phyloP scores from a whole-genome alignment of 2,888 invertebrate species.

The Atethmia centrago region DNA sequence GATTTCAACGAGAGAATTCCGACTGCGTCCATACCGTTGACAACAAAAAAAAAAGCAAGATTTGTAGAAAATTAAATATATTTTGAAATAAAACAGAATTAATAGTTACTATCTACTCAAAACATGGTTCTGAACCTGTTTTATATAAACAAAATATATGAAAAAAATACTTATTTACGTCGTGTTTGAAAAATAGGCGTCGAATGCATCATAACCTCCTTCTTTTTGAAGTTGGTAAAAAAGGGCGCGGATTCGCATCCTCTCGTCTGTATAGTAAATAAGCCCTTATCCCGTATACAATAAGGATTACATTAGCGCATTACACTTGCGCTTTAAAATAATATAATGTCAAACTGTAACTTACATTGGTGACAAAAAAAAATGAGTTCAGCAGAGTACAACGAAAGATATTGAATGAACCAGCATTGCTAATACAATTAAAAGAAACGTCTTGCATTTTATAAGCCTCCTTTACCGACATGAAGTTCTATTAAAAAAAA shows the following conservation, averaged over 20 bases:
- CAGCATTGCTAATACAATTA: slow-evolving; percentile 39
- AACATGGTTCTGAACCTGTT: slow-evolving; percentile 31
- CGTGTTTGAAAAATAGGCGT: slow-evolving; percentile 19
- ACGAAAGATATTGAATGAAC: slow-evolving; percentile 30
- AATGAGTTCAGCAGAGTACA: slow-evolving; percentile 48
- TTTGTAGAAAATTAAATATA: slow-evolving; percentile 54
- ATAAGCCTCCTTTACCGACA: neutral
- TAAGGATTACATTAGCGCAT: slow-evolving; percentile 60
- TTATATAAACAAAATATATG: slow-evolving; percentile 45
- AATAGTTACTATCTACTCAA: slow-evolving; percentile 47
- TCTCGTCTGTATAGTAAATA: slow-evolving; percentile 54
- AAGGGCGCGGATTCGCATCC: slow-evolving; percentile 46
- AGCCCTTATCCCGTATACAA: slow-evolving; percentile 59
- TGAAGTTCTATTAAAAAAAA: neutral
- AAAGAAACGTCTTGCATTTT: neutral
- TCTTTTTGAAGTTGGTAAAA: slow-evolving; percentile 26
- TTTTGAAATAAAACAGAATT: slow-evolving; percentile 49
- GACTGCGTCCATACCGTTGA: slow-evolving; percentile 12
- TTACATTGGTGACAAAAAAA: slow-evolving; percentile 41
- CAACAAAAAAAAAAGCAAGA: slow-evolving; percentile 38
- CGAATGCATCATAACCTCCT: slow-evolving; percentile 25
- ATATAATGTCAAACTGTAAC: slow-evolving; percentile 50
- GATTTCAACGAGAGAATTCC: slow-evolving; percentile 41
- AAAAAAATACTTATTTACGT: slow-evolving; percentile 31
- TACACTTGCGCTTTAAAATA: slow-evolving; percentile 58